These are phyloP conservation scores for Nycticebus coucang DNA, from an alignment of 2,113 vertebrate genomes.

Conservation along the genomic window DNA sequence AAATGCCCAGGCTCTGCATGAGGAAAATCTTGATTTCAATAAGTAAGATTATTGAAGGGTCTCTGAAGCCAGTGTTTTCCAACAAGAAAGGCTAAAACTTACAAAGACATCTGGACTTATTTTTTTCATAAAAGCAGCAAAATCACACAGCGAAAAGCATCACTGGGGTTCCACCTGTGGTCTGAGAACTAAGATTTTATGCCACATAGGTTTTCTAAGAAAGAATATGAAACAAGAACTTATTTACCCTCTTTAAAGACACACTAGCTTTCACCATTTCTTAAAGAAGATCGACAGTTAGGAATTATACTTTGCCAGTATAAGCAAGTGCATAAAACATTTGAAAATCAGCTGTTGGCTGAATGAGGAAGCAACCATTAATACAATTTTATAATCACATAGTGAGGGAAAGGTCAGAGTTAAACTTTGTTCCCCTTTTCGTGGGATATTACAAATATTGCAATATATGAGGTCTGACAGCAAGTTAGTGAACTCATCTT, in stretches of 20 bases:
- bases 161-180: background rate
- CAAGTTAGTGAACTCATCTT: no score
- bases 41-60: background rate
- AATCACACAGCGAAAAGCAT: background rate
- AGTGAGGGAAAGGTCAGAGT: background rate
- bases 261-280: background rate
- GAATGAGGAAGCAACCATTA: background rate
- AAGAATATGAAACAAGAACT: background rate
- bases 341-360: background rate
- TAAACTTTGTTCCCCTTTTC: background rate
- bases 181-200: background rate
- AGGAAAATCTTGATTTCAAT: background rate
- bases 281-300: background rate
- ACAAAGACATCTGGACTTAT: background rate
- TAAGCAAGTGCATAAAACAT: background rate
- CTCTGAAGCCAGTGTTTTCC: background rate
- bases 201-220: background rate
- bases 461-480: background rate
- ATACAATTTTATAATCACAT: background rate
- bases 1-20: background rate
- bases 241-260: background rate
- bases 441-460: background rate
- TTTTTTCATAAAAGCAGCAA: background rate
- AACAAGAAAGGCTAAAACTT: background rate
- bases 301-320: background rate